These are phyloP conservation scores for Drosophila mimetica DNA, from an alignment of 2,888 invertebrate genomes.

Conservation along the genomic window DNA sequence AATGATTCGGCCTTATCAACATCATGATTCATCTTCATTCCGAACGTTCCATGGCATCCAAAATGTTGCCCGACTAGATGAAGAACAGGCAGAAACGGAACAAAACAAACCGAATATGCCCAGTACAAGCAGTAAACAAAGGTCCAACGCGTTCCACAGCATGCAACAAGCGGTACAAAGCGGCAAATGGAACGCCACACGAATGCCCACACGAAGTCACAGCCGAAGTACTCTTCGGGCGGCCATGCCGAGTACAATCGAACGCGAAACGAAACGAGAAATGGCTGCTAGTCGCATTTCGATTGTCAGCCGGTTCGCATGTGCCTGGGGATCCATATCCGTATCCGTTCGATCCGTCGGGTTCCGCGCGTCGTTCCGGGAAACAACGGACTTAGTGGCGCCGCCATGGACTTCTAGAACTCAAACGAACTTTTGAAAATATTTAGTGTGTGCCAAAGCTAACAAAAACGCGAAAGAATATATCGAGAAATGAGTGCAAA, in stretches of 20 bases:
- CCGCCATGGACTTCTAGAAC: constrained; percentile 23
- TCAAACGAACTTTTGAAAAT: constrained; percentile 1
- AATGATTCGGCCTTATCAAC: constrained; percentile 4
- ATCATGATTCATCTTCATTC: constrained; percentile 5
- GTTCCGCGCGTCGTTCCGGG: constrained; percentile 22
- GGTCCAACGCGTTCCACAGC: constrained; percentile 54
- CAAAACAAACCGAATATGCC: constrained; percentile 60
- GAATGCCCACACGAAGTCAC: constrained; percentile 1
- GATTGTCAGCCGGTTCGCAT: constrained; percentile 79
- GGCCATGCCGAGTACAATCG: not conserved
- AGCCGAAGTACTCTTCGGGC: constrained; percentile 2
- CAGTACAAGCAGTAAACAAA: constrained; percentile 58
- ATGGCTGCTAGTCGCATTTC: constrained; percentile 64
- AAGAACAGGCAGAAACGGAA: constrained; percentile 49
- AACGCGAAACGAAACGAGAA: constrained; percentile 12
- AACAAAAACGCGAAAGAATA: not conserved
- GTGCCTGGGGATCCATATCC: constrained; percentile 1
- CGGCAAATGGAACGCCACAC: constrained; percentile 1
- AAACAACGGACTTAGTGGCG: constrained; percentile 22
- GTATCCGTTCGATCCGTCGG: constrained; percentile 3
- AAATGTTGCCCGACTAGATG: constrained; percentile 47
- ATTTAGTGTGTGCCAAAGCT: constrained; percentile 2
- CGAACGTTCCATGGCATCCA: not conserved
- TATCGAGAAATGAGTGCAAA: constrained; percentile 42
- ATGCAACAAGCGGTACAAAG: constrained; percentile 64